Conservation (phyloP, 1,140 invertebrate genomes). For the Lordiphosa mommai region DNA sequence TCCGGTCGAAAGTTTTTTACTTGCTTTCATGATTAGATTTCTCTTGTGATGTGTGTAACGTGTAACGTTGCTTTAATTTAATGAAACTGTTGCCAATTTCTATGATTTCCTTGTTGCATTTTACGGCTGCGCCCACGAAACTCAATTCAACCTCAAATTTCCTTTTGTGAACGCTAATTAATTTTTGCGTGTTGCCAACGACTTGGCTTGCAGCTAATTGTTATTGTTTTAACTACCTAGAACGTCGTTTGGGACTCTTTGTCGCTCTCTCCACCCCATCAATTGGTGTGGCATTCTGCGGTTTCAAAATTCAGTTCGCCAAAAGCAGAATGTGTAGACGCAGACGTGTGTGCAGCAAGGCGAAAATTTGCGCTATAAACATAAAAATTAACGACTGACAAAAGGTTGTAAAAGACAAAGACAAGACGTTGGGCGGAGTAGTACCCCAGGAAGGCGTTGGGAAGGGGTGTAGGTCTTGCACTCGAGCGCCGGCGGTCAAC, state of each 20-base stretch:
- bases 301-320: constrained; percentile 48
- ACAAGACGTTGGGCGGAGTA: constrained; percentile 2
- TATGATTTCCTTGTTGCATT: constrained; percentile 23
- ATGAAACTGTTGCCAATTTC: constrained; percentile 23
- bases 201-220: constrained; percentile 68
- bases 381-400: constrained; percentile 78
- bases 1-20: constrained; percentile 45
- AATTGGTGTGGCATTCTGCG: constrained; percentile 45
- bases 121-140: constrained; percentile 11
- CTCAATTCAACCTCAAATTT: constrained; percentile 19
- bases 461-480: constrained; percentile 4
- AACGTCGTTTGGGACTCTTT: constrained; percentile 22
- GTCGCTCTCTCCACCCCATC: background rate
- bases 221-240: constrained; percentile 70
- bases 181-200: constrained; percentile 70
- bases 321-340: constrained; percentile 6
- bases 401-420: constrained; percentile 77
- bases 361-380: constrained; percentile 75
- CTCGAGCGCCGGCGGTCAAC: constrained; percentile 27
- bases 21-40: constrained; percentile 46
- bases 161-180: constrained; percentile 56
- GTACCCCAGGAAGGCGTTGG: no score
- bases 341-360: constrained; percentile 65
- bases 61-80: constrained; percentile 47
- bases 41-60: constrained; percentile 8